Conservation (phyloP, 1,140 invertebrate genomes). For the Hyles euphorbiae region DNA sequence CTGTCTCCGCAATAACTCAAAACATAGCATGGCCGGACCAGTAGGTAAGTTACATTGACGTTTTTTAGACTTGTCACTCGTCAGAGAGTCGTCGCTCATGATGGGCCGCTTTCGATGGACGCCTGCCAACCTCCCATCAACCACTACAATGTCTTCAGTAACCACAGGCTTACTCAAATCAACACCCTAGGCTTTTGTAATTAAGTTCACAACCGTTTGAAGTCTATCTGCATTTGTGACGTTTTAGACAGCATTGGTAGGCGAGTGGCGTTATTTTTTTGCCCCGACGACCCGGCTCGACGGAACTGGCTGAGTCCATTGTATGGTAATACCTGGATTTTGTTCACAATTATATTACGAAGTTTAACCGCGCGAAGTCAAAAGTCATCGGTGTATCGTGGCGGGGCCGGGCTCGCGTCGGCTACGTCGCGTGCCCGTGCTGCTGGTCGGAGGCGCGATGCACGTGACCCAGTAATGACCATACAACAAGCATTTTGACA, state of each 20-base stretch:
- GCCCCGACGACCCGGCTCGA: constrained; percentile 66
- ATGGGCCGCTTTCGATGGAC: constrained; percentile 67
- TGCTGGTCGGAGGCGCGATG: too few relatives aligned
- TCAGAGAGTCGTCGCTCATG: constrained; percentile 63
- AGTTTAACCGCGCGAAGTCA: constrained; percentile 69
- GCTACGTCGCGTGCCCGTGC: constrained; percentile 10
- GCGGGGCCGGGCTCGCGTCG: constrained; percentile 35
- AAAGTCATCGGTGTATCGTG: constrained; percentile 66
- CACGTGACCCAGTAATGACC: too few relatives aligned
- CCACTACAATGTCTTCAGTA: constrained; percentile 21
- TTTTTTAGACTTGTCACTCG: constrained; percentile 68
- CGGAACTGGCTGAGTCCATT: constrained; percentile 69
- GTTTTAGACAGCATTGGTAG: constrained; percentile 7
- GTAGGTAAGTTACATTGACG: constrained; percentile 53
- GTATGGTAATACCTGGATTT: constrained; percentile 74
- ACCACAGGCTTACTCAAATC: neutral
- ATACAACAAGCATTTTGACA: too few relatives aligned
- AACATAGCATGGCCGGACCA: constrained; percentile 39
- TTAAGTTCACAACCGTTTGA: constrained; percentile 1
- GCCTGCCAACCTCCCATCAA: constrained; percentile 54
- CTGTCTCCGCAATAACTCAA: constrained; percentile 54
- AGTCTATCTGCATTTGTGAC: neutral
- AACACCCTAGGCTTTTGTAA: constrained; percentile 15
- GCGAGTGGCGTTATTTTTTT: constrained; percentile 70
- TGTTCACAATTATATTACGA: constrained; percentile 74